Base-by-base conservation (phyloP, 2,888 invertebrate species). In the Tineola bisselliella region DNA sequence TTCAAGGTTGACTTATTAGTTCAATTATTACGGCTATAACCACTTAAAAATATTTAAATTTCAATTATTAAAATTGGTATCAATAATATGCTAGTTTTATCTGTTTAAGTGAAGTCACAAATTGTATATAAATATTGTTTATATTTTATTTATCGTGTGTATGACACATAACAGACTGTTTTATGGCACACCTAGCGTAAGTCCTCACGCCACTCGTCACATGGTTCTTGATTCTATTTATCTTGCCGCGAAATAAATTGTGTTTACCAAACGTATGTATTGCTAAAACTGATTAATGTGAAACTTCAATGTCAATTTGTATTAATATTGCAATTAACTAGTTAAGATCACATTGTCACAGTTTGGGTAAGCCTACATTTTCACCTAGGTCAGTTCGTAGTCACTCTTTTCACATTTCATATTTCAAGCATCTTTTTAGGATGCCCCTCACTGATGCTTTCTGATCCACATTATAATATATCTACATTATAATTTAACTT, bases 1-100 rank as follows among this genome's bases (percentile, higher is more conserved):
- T 58, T 58, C 58, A 58, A 58, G 58, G 58, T 58, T 58, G 58
- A 8, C 30, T 30, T 58, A 58, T 58, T 58, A 30, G 58, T 58
- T n/a, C 11, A 33, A 33, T 58, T 13, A 58, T 54, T 56, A 25
- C 56, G 5, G 25, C 56, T 48, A 2, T 19, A n/a, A 12, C 56
- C 56, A 56, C 56, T 56, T 56, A 56, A 56, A 56, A 56, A n/a
- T 25, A n/a, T 30, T 19, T 19, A 56, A 52, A 6, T 43, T 25
- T 25, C 3, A 43, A 25, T 25, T 25, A 43, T 43, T 43, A 17
- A 12, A 56, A 19, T 56, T 56, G 56, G 10, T 56, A 30, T 25
- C 30, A 56, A 56, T 56, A 56, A n/a, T 48, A 43, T n/a, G 8
- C 8, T 8, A 43, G 12, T 43, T n/a, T 13, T 3, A n/a, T 43